These are phyloP conservation scores for Coleophora deauratella DNA, from an alignment of 2,888 invertebrate species.

Conservation along the genomic window DNA sequence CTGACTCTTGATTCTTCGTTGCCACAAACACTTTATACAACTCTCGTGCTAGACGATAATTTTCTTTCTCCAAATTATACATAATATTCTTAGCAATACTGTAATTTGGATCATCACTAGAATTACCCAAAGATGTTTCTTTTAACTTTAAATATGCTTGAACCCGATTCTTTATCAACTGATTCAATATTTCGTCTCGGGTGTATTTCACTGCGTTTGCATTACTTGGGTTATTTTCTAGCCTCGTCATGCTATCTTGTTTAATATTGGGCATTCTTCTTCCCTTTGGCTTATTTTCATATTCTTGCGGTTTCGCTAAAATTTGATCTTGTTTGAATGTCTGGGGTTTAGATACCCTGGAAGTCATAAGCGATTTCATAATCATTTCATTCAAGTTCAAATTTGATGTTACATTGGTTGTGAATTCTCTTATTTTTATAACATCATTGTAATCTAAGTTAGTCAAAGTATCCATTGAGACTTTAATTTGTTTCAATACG, in stretches of 20 bases:
- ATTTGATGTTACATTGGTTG: conserved; percentile 30
- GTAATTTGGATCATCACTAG: conserved; percentile 34
- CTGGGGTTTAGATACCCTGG: no score
- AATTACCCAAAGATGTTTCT: conserved; percentile 25
- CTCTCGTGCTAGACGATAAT: conserved; percentile 42
- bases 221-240: no score
- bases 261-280: neutral
- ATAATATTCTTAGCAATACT: conserved; percentile 45
- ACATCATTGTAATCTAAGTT: conserved; percentile 24
- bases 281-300: neutral
- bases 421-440: conserved; percentile 32
- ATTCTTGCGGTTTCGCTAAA: conserved; percentile 19
- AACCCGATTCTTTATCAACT: conserved; percentile 50
- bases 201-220: conserved; percentile 25
- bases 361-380: conserved; percentile 9
- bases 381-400: conserved; percentile 35
- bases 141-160: conserved; percentile 36
- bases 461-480: conserved; percentile 18
- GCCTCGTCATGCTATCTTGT: neutral
- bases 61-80: conserved; percentile 38
- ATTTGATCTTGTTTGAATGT: conserved; percentile 8
- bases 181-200: conserved; percentile 46
- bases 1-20: neutral
- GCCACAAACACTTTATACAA: conserved; percentile 40
- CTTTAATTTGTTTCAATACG: conserved; percentile 31